phyloP scores from a whole-genome alignment of 2,113 vertebrate genomes.

The Anhinga anhinga region DNA sequence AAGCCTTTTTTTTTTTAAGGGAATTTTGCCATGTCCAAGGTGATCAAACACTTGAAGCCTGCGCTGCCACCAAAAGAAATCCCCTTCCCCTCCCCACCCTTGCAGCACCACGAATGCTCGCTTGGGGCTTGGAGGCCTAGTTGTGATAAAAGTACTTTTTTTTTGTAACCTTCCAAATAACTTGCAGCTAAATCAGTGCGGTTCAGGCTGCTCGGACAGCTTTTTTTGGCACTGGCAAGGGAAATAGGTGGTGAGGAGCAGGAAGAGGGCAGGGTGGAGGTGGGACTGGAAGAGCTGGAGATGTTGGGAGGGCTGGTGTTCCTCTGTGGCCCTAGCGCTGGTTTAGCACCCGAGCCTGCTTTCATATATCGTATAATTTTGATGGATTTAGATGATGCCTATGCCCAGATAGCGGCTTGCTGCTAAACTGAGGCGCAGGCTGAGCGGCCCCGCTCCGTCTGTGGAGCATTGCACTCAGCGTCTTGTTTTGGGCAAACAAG shows the following conservation, averaged over 20 bases:
- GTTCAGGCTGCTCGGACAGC: not conserved
- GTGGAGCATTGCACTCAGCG: rapidly evolving
- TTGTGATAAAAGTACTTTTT: not conserved
- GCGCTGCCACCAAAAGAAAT: not conserved
- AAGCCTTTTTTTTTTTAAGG: not conserved
- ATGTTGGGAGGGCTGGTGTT: not conserved
- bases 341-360: not conserved
- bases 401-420: not conserved
- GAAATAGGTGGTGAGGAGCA: not conserved
- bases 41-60: not conserved
- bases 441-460: not conserved
- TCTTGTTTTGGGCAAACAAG: not conserved
- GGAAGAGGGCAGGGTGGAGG: not conserved
- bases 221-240: not conserved
- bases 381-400: no score
- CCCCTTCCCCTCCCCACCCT: not conserved
- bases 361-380: not conserved
- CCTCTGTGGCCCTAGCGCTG: not conserved
- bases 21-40: not conserved
- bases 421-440: not conserved
- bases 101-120: not conserved
- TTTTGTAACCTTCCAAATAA: not conserved
- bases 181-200: not conserved
- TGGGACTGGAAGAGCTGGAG: not conserved
- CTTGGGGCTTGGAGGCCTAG: not conserved